A percentile compares a stretch with the other conserved stretches of the same genome.
These are phyloP conservation scores for Tricholaema leucomelas DNA, from an alignment of 2,113 vertebrate species.

Conservation along the genomic window DNA sequence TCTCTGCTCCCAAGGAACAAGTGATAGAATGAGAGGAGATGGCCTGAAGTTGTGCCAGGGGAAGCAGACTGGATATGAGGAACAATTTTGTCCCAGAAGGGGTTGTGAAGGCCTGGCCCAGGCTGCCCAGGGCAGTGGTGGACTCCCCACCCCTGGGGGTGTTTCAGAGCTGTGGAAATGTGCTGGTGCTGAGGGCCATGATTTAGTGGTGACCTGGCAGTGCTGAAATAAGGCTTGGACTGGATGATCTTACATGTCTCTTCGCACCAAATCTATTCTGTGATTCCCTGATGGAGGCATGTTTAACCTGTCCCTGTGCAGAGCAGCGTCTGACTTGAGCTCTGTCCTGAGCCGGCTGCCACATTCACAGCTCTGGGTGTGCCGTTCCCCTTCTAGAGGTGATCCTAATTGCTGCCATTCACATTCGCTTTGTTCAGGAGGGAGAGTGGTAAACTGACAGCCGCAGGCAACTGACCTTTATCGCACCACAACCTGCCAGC, in stretches of 20 bases:
- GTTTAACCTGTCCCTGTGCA: accelerated
- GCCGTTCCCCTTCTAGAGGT: accelerated
- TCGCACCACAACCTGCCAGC: conserved; percentile 57
- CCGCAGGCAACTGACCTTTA: conserved; percentile 39
- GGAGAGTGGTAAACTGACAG: conserved; percentile 38
- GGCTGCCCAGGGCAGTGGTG: not conserved
- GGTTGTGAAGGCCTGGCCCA: too few relatives aligned
- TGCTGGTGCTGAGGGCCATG: not conserved
- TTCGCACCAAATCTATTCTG: not conserved
- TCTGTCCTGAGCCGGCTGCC: accelerated
- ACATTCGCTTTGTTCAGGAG: accelerated
- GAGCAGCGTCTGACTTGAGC: accelerated
- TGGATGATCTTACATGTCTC: not conserved
- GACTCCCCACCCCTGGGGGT: not conserved
- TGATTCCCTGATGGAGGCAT: too few relatives aligned
- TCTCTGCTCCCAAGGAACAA: too few relatives aligned
- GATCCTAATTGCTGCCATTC: not conserved
- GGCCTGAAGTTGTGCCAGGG: too few relatives aligned
- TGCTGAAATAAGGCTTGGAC: not conserved
- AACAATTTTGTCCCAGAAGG: too few relatives aligned
- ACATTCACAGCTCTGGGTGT: too few relatives aligned
- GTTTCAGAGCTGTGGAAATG: not conserved
- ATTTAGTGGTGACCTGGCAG: not conserved
- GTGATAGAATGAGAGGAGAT: too few relatives aligned
- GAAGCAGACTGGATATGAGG: too few relatives aligned